A percentile compares a stretch with the other conserved stretches of the same genome.
These are phyloP conservation scores for Syrrhaptes paradoxus DNA, from an alignment of 2,113 vertebrate species.

Conservation along the genomic window DNA sequence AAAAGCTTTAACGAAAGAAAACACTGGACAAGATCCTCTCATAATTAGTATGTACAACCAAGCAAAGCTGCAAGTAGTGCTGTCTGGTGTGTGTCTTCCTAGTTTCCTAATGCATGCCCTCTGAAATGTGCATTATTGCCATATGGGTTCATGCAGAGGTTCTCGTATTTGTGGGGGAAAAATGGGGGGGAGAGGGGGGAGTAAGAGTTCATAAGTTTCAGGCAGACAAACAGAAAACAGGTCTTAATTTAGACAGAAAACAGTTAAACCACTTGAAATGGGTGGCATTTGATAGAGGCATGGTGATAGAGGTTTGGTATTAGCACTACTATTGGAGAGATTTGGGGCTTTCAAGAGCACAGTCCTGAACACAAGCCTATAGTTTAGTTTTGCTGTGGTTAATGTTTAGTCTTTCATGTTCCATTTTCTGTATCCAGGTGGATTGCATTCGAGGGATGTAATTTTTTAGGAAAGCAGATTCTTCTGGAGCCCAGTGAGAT, in stretches of 20 bases:
- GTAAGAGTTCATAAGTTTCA: background rate
- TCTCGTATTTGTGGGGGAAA: background rate
- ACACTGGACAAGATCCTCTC: background rate
- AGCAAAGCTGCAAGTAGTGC: background rate
- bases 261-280: background rate
- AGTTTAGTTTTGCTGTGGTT: background rate
- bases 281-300: background rate
- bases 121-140: background rate
- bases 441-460: conserved; percentile 84
- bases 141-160: background rate
- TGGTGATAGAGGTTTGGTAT: background rate
- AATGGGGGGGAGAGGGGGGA: background rate
- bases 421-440: conserved; percentile 71
- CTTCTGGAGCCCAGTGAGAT: conserved; percentile 77
- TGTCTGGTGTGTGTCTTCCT: background rate
- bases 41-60: background rate
- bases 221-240: background rate
- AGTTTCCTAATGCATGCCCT: background rate
- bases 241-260: background rate
- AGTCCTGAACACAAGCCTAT: background rate
- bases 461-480: conserved; percentile 84
- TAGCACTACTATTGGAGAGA: background rate
- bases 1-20: background rate
- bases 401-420: rapidly evolving
- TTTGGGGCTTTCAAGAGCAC: background rate